Conservation (phyloP, 2,113 vertebrate genomes). For the Malurus alboscapulatus region DNA sequence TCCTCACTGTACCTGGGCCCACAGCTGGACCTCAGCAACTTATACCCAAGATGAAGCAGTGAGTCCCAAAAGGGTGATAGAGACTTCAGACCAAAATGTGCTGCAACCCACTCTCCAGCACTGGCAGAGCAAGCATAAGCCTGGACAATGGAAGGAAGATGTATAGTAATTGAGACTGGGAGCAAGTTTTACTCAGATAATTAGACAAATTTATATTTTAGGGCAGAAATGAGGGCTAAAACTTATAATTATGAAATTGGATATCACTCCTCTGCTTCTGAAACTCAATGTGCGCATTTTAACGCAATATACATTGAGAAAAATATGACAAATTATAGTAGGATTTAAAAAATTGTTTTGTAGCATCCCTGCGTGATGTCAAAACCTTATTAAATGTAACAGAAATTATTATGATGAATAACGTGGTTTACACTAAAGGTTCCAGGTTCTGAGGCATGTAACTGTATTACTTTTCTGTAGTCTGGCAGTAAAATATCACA, state of each 20-base stretch:
- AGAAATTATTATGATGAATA: background rate
- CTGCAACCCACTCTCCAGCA: background rate
- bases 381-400: constrained; percentile 7
- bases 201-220: background rate
- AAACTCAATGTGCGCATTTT: background rate
- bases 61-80: background rate
- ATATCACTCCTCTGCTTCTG: background rate
- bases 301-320: background rate
- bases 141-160: background rate
- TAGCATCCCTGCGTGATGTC: background rate
- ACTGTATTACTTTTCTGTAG: constrained; percentile 1
- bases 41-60: background rate
- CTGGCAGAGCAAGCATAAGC: background rate
- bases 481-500: constrained; percentile 27
- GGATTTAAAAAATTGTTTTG: background rate
- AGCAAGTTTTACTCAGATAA: background rate
- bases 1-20: background rate
- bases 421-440: background rate
- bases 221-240: background rate
- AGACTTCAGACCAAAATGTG: background rate
- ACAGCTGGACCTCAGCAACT: background rate
- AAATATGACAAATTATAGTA: background rate
- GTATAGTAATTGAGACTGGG: fast-evolving
- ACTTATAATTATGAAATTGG: background rate
- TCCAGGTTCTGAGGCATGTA: background rate